Evolutionary conservation across 2,888 invertebrate genomes (phyloP), one percentile per base, ranked within the genome.

Genomic region (Cepaea hortensis): DNA sequence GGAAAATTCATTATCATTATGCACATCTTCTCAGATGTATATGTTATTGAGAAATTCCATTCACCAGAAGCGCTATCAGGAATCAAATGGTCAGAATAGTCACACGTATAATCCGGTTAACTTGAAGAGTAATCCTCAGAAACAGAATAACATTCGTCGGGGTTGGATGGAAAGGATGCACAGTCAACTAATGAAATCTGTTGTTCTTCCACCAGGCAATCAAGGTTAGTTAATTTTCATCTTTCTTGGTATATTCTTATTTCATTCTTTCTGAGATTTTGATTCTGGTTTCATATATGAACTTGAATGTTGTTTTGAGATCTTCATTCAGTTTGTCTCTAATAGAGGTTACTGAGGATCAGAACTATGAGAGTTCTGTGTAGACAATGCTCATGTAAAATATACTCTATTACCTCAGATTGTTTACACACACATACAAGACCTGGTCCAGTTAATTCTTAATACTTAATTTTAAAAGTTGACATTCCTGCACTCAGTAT

Each of bases 101-200:
- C 23, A 23, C 7, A 35, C 1, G 0, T 46, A 46, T 65, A 80
- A 68, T 18, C n/a, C 46, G 20, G 6, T 7, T 61, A 1, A 9
- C 50, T 6, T 7, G 46, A 48, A 70, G n/a, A 50, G 20, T 50
- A 20, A n/a, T 50, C 13, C 3, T 13, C 81, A 70, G 68, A 46
- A 11, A 11, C 65, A 81, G n/a, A 48, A 70, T 15, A 46, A 50
- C 3, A 70, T 1, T 7, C 4, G 7, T 9, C 13, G 48, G 3
- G 23, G 23, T 11, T 86, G 86, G 86, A 3, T 86, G 55, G 18
- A 20, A 11, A 73, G 79, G 15, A 73, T 84, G 18, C 87, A 87
- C 50, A 48, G 23, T 23, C n/a, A 46, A 6, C 84, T 87, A 13
- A 80, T 84, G 62, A 79, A 87, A 72, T 84, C 75, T 18, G 87